These are phyloP conservation scores for Erpetoichthys calabaricus DNA, from an alignment of 2,797 vertebrate genomes.

Conservation along the genomic window DNA sequence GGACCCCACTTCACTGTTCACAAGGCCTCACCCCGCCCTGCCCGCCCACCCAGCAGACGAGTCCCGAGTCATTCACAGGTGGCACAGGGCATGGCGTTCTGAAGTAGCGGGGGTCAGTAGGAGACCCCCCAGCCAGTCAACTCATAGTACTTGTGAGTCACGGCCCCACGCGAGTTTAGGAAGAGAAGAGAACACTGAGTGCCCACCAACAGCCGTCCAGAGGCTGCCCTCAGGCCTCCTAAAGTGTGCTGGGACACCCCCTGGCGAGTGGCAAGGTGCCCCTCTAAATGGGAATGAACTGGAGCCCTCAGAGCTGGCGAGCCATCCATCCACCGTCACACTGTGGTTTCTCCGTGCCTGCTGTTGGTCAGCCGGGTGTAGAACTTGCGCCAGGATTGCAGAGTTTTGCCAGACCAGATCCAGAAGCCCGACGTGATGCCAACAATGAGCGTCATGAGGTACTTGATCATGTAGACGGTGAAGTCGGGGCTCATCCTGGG, in stretches of 20 bases:
- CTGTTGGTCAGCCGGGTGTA: conserved; percentile 79
- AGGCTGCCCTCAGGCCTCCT: not conserved
- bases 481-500: conserved; percentile 87
- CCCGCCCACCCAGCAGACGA: no score
- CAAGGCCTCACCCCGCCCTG: no score
- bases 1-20: no score
- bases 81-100: no score
- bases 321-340: conserved; percentile 20
- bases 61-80: no score
- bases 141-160: no score
- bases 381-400: conserved; percentile 92
- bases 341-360: conserved; percentile 84
- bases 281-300: not conserved
- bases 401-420: conserved; percentile 98
- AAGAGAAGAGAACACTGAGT: no score
- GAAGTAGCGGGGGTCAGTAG: no score
- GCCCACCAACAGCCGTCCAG: no score
- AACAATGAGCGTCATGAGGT: conserved; percentile 96
- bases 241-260: not conserved
- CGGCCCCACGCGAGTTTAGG: no score
- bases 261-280: not conserved
- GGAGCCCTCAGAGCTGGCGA: not conserved
- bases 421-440: conserved; percentile 96
- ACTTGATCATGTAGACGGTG: conserved; percentile 98
- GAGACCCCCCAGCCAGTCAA: no score